Percentiles rank a stretch among this genome's conserved stretches.
phyloP scores from a whole-genome alignment of 2,113 vertebrate species.

The Hemibagrus wyckioides region DNA sequence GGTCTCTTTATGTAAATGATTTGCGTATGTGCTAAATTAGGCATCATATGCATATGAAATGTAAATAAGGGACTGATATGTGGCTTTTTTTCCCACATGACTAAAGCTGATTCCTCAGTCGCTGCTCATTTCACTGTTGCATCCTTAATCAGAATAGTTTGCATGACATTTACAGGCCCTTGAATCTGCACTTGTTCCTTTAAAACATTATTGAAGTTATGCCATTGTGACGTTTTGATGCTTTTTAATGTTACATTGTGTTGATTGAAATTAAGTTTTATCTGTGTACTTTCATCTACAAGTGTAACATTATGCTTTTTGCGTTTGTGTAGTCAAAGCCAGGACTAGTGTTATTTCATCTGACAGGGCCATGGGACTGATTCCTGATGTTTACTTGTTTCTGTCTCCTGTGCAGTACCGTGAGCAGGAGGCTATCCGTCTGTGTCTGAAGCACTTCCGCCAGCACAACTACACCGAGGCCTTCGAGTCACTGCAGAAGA shows the following conservation, averaged over 20 bases:
- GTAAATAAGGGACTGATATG: background rate
- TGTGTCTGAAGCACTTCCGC: constrained; percentile 97
- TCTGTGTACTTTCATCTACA: background rate
- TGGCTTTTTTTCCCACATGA: background rate
- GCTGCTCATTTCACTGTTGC: background rate
- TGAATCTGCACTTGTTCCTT: background rate
- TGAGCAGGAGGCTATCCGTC: constrained; percentile 99
- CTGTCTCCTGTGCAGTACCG: constrained; percentile 87
- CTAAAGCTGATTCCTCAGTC: background rate
- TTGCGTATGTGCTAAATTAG: background rate
- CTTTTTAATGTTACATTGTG: background rate
- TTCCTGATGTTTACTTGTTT: constrained; percentile 40
- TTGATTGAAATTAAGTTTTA: background rate
- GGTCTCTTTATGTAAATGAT: background rate
- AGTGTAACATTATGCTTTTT: background rate
- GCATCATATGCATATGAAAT: background rate
- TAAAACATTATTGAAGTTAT: background rate
- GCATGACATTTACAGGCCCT: background rate
- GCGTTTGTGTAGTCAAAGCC: background rate
- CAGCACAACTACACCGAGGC: constrained; percentile 99
- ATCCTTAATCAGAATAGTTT: background rate
- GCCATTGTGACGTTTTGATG: background rate
- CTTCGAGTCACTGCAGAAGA: constrained; percentile 99
- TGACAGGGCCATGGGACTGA: background rate
- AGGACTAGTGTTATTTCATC: background rate